These are phyloP conservation scores for Leptopilina drosophilae DNA, from an alignment of 2,888 invertebrate genomes.

Conservation along the genomic window DNA sequence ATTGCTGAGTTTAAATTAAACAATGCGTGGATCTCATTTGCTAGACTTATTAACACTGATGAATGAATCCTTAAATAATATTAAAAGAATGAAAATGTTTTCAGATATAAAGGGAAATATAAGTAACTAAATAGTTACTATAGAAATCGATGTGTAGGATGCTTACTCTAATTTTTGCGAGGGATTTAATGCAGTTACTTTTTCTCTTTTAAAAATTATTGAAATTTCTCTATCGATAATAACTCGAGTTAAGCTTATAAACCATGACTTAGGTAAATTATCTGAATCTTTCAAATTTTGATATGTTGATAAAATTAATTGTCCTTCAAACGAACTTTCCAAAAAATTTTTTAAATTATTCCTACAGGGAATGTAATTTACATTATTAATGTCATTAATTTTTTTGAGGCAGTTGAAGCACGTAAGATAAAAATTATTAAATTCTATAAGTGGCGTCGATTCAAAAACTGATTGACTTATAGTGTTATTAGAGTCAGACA, in stretches of 20 bases:
- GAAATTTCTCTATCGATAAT: neutral
- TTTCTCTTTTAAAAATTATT: constrained; percentile 11
- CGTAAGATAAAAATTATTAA: no score
- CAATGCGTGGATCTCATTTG: neutral
- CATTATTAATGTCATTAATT: neutral
- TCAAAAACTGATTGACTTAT: no score
- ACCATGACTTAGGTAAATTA: neutral
- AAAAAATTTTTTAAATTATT: neutral
- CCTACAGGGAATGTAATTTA: neutral
- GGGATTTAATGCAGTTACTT: neutral
- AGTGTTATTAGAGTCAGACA: no score
- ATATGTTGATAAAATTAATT: constrained; percentile 4
- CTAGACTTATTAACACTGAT: neutral
- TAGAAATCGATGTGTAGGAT: neutral
- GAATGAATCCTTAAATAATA: constrained; percentile 4
- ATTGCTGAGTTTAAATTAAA: constrained; percentile 6
- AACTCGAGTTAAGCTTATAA: neutral
- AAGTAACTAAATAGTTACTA: neutral
- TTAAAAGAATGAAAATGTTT: neutral
- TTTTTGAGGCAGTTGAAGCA: neutral
- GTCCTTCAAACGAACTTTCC: neutral
- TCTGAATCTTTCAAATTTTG: neutral
- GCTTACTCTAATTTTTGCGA: constrained; percentile 2
- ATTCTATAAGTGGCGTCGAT: no score
- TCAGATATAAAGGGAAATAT: neutral